Percentiles rank a stretch among this genome's conserved stretches.
Conservation (phyloP, 2,888 invertebrate species). For the Coremacera marginata region DNA sequence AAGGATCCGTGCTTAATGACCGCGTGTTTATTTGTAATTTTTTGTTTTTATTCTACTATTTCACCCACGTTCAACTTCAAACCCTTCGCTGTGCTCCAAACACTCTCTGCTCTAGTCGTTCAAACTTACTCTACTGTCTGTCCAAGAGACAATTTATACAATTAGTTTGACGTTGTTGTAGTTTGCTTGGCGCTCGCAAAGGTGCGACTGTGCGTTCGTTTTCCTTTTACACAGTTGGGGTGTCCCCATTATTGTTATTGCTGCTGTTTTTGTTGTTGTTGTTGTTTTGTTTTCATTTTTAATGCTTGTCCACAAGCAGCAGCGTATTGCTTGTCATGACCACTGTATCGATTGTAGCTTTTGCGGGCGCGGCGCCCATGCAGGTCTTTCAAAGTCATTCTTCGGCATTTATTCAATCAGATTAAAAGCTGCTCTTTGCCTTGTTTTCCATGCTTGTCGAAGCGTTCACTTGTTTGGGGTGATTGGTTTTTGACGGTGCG, state of each 20-base stretch:
- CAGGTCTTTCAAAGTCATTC: neutral
- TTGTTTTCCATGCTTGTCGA: neutral
- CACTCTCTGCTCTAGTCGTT: neutral
- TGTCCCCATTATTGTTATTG: neutral
- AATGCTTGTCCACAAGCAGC: neutral
- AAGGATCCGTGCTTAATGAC: neutral
- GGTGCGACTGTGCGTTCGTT: neutral
- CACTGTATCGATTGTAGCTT: neutral
- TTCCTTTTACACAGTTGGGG: neutral
- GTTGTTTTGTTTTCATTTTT: constrained; percentile 18
- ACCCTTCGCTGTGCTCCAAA: neutral
- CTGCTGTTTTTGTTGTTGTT: neutral
- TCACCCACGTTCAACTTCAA: neutral
- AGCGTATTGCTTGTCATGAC: constrained; percentile 4
- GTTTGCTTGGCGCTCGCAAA: neutral
- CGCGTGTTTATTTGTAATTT: neutral
- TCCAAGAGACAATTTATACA: constrained; percentile 15
- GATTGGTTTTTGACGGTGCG: too few relatives aligned
- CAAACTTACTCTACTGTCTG: neutral
- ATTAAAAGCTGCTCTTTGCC: neutral
- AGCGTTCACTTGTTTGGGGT: neutral
- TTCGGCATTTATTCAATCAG: neutral
- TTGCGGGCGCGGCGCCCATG: neutral
- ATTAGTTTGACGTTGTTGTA: neutral
- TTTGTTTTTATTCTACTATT: neutral